Percentiles rank a stretch among this genome's conserved stretches.
Conservation (phyloP, 2,113 vertebrate genomes). For the Ovis canadensis region DNA sequence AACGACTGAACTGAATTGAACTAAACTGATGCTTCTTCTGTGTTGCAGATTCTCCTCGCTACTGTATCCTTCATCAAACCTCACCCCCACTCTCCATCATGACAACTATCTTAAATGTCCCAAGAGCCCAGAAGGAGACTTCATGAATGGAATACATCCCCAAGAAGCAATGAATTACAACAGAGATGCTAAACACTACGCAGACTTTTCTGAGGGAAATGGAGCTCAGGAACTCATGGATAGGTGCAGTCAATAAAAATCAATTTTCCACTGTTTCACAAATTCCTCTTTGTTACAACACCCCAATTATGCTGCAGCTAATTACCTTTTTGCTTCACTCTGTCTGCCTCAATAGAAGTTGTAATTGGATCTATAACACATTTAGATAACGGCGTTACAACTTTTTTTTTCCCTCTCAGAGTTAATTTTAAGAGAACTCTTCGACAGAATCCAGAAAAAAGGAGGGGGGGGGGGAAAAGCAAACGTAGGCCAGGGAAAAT, state of each 20-base stretch:
- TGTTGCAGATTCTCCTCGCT: too few species aligned
- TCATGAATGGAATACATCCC: too few species aligned
- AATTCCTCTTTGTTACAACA: background rate
- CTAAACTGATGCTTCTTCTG: background rate
- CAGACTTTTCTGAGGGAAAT: background rate
- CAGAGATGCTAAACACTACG: background rate
- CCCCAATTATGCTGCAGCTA: background rate
- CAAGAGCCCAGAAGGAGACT: background rate
- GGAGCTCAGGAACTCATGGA: background rate
- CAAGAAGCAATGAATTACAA: background rate
- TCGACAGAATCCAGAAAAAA: background rate
- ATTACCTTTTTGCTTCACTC: background rate
- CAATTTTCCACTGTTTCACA: background rate
- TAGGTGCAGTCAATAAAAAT: background rate
- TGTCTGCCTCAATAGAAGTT: background rate
- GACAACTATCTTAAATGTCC: background rate
- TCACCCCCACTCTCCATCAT: too few species aligned
- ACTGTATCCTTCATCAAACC: too few species aligned
- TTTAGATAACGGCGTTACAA: background rate
- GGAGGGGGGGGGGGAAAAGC: too few species aligned
- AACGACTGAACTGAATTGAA: too few species aligned
- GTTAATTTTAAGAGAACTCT: background rate
- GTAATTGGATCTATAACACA: background rate
- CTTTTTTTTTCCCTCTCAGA: background rate
- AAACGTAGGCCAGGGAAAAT: background rate